phyloP scores from a whole-genome alignment of 1,140 invertebrate genomes.

The Eriosoma lanigerum region DNA sequence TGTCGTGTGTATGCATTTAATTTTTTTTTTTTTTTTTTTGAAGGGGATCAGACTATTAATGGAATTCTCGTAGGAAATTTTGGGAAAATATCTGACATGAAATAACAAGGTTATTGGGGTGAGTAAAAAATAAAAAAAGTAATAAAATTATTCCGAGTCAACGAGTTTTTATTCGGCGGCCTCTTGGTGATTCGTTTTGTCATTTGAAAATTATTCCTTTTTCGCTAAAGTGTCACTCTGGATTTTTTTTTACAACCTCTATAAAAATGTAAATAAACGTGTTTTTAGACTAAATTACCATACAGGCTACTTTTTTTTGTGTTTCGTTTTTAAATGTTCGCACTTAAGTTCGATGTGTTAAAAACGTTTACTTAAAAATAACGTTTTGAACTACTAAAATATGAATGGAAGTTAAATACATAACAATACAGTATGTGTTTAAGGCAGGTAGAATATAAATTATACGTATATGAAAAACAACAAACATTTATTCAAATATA shows the following conservation, averaged over 20 bases:
- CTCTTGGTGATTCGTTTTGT: conserved; percentile 30
- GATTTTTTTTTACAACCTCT: conserved; percentile 11
- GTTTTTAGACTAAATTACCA: conserved; percentile 16
- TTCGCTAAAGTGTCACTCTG: conserved; percentile 1
- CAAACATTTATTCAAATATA: too few relatives aligned
- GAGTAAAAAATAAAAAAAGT: conserved; percentile 15
- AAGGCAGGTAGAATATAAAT: too few relatives aligned
- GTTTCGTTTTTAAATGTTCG: background rate
- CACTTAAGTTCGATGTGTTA: background rate
- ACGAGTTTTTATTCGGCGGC: conserved; percentile 15
- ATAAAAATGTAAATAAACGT: conserved; percentile 33
- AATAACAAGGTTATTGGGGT: background rate
- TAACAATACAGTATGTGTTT: too few relatives aligned
- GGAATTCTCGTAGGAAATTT: background rate
- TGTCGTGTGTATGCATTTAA: conserved; percentile 2
- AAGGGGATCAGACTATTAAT: background rate
- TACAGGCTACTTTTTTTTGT: background rate
- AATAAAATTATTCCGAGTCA: conserved; percentile 24
- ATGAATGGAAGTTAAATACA: too few relatives aligned
- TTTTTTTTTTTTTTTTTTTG: background rate
- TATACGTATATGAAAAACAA: too few relatives aligned
- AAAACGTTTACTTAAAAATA: background rate
- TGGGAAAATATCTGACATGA: conserved; percentile 7
- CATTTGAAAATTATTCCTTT: conserved; percentile 34
- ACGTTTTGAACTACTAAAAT: background rate